Percentiles rank a stretch among this genome's conserved stretches.
These are phyloP conservation scores for Pachypeltis micranthus DNA, from an alignment of 1,140 invertebrate species.

Conservation along the genomic window DNA sequence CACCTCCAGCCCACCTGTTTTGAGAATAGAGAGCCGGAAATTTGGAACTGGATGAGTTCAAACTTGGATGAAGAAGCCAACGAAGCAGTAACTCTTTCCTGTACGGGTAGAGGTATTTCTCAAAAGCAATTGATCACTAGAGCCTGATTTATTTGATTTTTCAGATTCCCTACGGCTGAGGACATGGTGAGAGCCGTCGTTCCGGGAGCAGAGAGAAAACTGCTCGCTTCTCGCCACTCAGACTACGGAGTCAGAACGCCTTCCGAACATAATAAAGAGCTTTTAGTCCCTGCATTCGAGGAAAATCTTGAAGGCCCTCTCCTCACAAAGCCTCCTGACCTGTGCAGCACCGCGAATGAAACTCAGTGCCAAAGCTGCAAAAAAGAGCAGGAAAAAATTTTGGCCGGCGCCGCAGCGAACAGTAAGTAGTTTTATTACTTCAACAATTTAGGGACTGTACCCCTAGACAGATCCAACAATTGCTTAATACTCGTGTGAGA, in stretches of 20 bases:
- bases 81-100: too few species aligned
- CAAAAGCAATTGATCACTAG: too few species aligned
- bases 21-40: too few species aligned
- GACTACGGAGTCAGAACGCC: constrained; percentile 34
- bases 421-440: constrained; percentile 1
- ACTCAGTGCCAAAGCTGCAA: constrained; percentile 15
- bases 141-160: too few species aligned
- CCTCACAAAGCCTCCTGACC: constrained; percentile 12
- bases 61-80: too few species aligned
- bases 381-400: constrained; percentile 16
- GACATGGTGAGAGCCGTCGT: constrained; percentile 54
- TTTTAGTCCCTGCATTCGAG: constrained; percentile 10
- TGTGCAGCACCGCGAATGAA: background rate
- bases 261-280: constrained; percentile 15
- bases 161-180: constrained; percentile 44
- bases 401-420: constrained; percentile 1
- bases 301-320: constrained; percentile 9
- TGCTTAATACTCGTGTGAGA: too few species aligned
- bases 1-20: too few species aligned
- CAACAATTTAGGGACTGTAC: too few species aligned
- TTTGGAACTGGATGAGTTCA: too few species aligned
- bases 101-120: too few species aligned
- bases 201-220: constrained; percentile 46
- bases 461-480: too few species aligned
- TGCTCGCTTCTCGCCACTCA: constrained; percentile 34